These are phyloP conservation scores for Patella ulyssiponensis DNA, from an alignment of 2,888 invertebrate species.

Conservation along the genomic window DNA sequence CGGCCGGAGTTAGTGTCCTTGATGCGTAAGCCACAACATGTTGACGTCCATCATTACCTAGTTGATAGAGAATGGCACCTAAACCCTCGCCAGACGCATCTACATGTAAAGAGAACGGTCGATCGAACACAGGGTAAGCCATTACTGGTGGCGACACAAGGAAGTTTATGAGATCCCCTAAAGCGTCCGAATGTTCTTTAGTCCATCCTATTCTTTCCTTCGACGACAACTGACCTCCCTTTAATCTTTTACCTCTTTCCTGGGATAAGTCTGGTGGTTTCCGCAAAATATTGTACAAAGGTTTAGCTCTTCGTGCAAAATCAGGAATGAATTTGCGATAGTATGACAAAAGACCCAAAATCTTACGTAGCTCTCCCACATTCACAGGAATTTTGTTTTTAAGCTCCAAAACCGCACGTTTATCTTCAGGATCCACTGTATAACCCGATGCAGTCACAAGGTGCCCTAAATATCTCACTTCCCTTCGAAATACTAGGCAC, in stretches of 20 bases:
- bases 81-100: conserved; percentile 15
- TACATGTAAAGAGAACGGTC: conserved; percentile 11
- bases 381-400: background rate
- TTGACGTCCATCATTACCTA: background rate
- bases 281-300: background rate
- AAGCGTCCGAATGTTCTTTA: background rate
- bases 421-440: conserved; percentile 22
- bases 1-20: conserved; percentile 16
- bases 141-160: background rate
- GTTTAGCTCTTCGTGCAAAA: conserved; percentile 17
- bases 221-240: background rate
- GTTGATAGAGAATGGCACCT: conserved; percentile 15
- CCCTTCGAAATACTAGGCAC: conserved; percentile 15
- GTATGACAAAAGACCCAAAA: conserved; percentile 13
- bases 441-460: conserved; percentile 27
- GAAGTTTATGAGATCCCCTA: background rate
- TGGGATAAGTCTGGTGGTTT: background rate
- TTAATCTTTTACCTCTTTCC: background rate
- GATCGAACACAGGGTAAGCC: conserved; percentile 13
- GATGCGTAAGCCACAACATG: background rate
- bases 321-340: conserved; percentile 21
- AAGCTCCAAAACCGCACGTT: conserved; percentile 18
- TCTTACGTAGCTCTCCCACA: conserved; percentile 1
- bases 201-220: background rate
- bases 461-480: conserved; percentile 24